A percentile compares a stretch with the other conserved stretches of the same genome.
phyloP scores from a whole-genome alignment of 2,797 vertebrate genomes.

The Ptychobarbus kaznakovi region DNA sequence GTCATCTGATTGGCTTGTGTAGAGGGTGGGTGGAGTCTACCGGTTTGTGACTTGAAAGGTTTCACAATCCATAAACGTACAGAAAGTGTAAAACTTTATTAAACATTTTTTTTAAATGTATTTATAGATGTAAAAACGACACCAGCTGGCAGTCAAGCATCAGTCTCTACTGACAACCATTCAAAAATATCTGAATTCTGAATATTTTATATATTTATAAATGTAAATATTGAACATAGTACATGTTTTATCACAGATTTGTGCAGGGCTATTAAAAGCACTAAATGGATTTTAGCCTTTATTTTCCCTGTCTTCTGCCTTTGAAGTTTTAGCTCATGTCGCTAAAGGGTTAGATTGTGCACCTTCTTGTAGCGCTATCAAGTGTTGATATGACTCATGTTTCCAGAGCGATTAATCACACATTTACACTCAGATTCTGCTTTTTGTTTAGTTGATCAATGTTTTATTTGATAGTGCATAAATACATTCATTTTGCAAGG shows the following conservation, averaged over 20 bases:
- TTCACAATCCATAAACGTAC: neutral
- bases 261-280: no score
- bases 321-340: neutral
- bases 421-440: neutral
- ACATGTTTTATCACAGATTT: no score
- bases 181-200: neutral
- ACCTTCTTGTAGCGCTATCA: neutral
- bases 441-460: neutral
- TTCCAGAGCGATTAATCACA: neutral
- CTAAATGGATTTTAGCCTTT: no score
- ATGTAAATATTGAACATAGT: neutral
- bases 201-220: no score
- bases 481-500: slow-evolving; percentile 7
- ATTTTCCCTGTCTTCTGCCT: neutral
- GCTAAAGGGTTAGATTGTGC: neutral
- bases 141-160: no score
- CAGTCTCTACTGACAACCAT: neutral
- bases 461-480: slow-evolving; percentile 7
- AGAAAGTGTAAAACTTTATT: no score
- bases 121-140: no score
- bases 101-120: no score
- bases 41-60: neutral
- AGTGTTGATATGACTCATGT: neutral
- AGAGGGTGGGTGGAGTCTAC: neutral
- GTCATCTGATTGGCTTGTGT: no score